These are phyloP conservation scores for Bombus huntii DNA, from an alignment of 1,140 invertebrate species.

Conservation along the genomic window DNA sequence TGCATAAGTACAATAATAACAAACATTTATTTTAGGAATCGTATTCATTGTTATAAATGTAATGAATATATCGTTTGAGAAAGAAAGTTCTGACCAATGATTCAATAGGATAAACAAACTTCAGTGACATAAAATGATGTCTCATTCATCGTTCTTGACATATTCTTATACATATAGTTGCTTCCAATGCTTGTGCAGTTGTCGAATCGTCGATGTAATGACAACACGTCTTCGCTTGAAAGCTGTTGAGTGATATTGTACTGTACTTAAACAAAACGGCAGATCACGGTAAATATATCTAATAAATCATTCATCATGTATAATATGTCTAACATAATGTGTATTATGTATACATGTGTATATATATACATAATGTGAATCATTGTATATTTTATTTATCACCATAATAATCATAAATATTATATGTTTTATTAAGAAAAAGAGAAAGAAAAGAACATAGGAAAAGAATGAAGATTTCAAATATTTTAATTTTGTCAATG, in stretches of 20 bases:
- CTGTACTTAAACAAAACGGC: neutral
- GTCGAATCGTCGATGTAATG: neutral
- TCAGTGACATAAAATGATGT: conserved; percentile 5
- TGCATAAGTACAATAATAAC: neutral
- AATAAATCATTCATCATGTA: neutral
- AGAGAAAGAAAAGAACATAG: neutral
- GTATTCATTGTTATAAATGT: neutral
- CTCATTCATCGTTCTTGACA: neutral
- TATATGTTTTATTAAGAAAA: neutral
- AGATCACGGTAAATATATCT: neutral
- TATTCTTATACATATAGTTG: neutral
- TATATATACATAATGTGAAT: neutral
- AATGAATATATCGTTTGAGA: neutral
- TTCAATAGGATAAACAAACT: conserved; percentile 8
- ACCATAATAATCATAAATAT: neutral
- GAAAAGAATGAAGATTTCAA: neutral
- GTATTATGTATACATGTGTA: too few relatives aligned
- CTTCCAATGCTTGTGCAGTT: neutral
- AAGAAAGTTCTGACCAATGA: neutral
- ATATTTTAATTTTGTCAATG: neutral
- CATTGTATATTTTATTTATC: neutral
- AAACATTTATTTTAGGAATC: neutral
- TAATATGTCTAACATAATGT: neutral
- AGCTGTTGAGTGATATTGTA: neutral
- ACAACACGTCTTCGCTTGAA: neutral